These are phyloP conservation scores for Noctua janthe DNA, from an alignment of 2,888 invertebrate species.

Conservation along the genomic window DNA sequence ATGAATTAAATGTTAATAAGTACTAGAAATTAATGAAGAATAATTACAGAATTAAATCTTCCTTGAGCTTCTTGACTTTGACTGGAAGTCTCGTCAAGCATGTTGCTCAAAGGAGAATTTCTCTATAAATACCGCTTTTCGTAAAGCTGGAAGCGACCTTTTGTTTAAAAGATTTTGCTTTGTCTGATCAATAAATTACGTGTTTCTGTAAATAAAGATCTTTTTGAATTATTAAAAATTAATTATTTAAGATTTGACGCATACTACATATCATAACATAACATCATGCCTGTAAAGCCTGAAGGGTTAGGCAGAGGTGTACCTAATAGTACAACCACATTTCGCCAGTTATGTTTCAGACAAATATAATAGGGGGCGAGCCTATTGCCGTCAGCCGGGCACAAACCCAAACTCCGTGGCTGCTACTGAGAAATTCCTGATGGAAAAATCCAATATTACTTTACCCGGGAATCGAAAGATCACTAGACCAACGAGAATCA, in stretches of 20 bases:
- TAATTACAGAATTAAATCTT: slow-evolving; percentile 51
- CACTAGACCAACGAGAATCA: no score
- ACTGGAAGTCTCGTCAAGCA: slow-evolving; percentile 27
- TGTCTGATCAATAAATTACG: slow-evolving; percentile 12
- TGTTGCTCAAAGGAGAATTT: slow-evolving; percentile 42
- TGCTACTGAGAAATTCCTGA: no score
- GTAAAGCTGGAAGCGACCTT: background rate
- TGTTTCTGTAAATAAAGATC: background rate
- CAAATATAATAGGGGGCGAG: no score
- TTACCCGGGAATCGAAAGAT: no score
- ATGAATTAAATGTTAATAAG: slow-evolving; percentile 50
- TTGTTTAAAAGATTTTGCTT: slow-evolving; percentile 3
- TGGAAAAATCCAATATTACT: no score
- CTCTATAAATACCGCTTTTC: slow-evolving; percentile 26
- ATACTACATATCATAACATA: background rate
- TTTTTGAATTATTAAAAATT: background rate
- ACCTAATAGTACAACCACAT: no score
- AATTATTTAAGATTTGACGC: background rate
- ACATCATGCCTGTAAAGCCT: no score
- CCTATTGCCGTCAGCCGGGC: no score
- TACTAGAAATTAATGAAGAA: slow-evolving; percentile 52
- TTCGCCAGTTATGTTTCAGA: no score
- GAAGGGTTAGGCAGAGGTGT: no score
- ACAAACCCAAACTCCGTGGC: no score
- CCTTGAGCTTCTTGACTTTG: slow-evolving; percentile 40